Percentiles rank a stretch among this genome's conserved stretches.
Conservation (phyloP, 2,888 invertebrate species). For the Heliconius cydno region DNA sequence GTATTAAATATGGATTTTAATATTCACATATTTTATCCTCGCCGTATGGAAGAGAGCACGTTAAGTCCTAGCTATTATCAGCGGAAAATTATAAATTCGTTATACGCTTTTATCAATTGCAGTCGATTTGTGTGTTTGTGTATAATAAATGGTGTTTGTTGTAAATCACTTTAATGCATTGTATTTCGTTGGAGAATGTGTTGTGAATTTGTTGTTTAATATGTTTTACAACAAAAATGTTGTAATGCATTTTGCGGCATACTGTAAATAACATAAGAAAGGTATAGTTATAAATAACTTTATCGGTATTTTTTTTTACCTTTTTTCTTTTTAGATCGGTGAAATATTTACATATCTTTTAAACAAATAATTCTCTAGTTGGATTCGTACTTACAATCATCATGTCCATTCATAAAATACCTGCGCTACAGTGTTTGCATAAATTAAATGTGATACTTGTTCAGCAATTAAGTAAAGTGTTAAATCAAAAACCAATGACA, state of each 20-base stretch:
- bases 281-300: no score
- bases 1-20: constrained; percentile 32
- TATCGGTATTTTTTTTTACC: no score
- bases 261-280: no score
- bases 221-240: neutral
- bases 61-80: constrained; percentile 38
- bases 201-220: neutral
- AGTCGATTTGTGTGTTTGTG: constrained; percentile 20
- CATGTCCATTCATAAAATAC: neutral
- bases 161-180: neutral
- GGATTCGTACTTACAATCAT: neutral
- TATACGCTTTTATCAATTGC: constrained; percentile 38
- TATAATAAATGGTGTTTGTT: neutral
- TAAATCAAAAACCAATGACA: neutral
- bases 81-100: constrained; percentile 43
- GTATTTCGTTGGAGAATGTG: neutral
- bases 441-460: constrained; percentile 3
- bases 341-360: neutral
- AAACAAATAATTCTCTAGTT: neutral
- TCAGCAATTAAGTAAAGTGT: neutral
- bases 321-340: no score
- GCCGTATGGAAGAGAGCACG: constrained; percentile 26
- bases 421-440: neutral
- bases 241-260: neutral
- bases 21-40: constrained; percentile 40